Percentiles rank a stretch among this genome's conserved stretches.
Conservation (phyloP, 2,888 invertebrate genomes). For the Hecatera dysodea region DNA sequence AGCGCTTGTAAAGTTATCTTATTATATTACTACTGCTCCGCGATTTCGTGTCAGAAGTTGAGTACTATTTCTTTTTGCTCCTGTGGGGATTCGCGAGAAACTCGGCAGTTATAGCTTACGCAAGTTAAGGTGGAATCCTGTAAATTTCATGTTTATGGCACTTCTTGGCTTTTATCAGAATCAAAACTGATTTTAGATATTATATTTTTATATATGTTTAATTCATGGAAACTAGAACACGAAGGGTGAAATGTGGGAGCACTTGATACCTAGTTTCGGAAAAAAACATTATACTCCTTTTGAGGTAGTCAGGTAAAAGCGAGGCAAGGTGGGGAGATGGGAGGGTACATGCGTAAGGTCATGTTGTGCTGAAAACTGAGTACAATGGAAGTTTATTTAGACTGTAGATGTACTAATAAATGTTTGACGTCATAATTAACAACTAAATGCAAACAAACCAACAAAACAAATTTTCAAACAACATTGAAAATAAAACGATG, state of each 20-base stretch:
- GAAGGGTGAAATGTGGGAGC: neutral
- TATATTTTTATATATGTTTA: neutral
- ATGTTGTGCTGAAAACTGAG: no score
- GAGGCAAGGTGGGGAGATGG: no score
- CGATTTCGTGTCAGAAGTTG: slow-evolving; percentile 35
- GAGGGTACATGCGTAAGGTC: neutral
- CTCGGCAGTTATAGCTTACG: slow-evolving; percentile 27
- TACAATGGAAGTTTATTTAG: no score
- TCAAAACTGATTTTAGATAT: slow-evolving; percentile 18
- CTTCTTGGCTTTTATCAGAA: slow-evolving; percentile 26
- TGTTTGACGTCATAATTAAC: no score
- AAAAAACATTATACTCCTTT: neutral
- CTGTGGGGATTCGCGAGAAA: slow-evolving; percentile 21
- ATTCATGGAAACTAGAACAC: neutral
- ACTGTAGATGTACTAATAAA: no score
- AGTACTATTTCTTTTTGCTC: slow-evolving; percentile 51
- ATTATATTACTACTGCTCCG: slow-evolving; percentile 39
- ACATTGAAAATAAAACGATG: neutral
- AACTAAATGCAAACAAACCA: neutral
- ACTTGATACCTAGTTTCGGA: no score
- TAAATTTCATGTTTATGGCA: slow-evolving; percentile 47
- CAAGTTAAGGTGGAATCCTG: slow-evolving; percentile 28
- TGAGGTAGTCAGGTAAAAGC: neutral
- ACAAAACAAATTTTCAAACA: no score
- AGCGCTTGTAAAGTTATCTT: slow-evolving; percentile 32